Conservation (phyloP, 2,113 vertebrate species). For the Apus apus region DNA sequence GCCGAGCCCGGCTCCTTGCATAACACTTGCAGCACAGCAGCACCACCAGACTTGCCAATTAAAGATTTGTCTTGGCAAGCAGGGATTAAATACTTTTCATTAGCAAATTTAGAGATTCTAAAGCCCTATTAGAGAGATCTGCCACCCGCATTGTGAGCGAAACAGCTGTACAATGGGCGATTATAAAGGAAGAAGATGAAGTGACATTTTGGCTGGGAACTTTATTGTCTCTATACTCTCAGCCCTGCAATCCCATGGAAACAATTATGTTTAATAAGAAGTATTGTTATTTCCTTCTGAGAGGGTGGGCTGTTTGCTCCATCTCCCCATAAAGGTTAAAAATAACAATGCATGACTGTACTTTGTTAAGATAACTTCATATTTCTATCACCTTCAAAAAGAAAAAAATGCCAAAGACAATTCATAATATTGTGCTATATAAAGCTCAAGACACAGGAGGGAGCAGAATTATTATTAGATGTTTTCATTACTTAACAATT, state of each 20-base stretch:
- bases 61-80: neutral
- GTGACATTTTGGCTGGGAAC: neutral
- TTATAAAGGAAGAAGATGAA: constrained; percentile 35
- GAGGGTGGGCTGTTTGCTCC: neutral
- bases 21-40: neutral
- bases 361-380: neutral
- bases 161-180: constrained; percentile 18
- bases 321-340: neutral
- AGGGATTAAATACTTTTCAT: constrained; percentile 55
- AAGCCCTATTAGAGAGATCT: constrained; percentile 35
- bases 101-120: constrained; percentile 45
- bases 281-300: constrained; percentile 24
- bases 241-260: constrained; percentile 43
- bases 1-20: neutral
- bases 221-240: constrained; percentile 33
- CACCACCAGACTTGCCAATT: constrained; percentile 15
- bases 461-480: neutral
- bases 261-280: constrained; percentile 50
- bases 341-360: neutral
- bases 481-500: constrained; percentile 27
- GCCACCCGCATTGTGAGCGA: neutral
- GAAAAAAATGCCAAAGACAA: neutral
- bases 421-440: constrained; percentile 16
- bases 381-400: neutral
- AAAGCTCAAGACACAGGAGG: neutral